These are phyloP conservation scores for Aurelia sp. DNA, from an alignment of 30 jellyfish, hydroid and myxozoan genomes.

Conservation along the genomic window DNA sequence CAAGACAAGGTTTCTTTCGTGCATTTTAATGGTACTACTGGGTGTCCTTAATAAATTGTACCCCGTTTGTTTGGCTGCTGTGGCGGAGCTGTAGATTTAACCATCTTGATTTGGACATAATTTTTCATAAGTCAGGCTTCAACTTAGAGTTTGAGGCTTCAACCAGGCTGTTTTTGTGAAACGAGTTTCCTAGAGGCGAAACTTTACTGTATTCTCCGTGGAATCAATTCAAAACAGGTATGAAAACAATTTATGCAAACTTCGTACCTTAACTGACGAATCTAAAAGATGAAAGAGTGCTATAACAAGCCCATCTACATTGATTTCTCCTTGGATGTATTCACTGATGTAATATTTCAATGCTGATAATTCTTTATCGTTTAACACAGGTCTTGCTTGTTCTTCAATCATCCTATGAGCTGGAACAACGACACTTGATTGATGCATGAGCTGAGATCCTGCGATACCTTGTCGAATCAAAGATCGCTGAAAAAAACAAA, in stretches of 20 bases:
- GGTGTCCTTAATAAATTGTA: too few species aligned
- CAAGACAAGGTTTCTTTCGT: too few species aligned
- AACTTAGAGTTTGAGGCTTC: too few species aligned
- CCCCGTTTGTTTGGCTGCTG: too few species aligned
- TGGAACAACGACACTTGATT: slow-evolving; percentile 77
- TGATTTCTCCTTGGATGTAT: slow-evolving; percentile 63
- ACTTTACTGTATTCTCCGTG: too few species aligned
- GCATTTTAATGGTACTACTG: too few species aligned
- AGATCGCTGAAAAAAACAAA: slow-evolving; percentile 57
- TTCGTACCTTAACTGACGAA: slow-evolving; percentile 76
- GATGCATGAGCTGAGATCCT: slow-evolving; percentile 89
- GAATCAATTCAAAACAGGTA: too few species aligned
- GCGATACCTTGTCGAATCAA: slow-evolving; percentile 90
- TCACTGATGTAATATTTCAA: slow-evolving; percentile 84
- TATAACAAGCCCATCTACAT: slow-evolving; percentile 82
- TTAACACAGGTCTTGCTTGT: slow-evolving; percentile 69
- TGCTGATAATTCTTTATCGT: slow-evolving; percentile 75
- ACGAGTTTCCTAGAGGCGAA: too few species aligned
- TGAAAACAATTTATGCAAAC: background rate
- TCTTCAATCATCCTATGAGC: slow-evolving; percentile 74
- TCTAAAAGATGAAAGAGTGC: slow-evolving; percentile 79
- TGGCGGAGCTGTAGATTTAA: too few species aligned
- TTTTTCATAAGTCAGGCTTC: too few species aligned
- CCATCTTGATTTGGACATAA: too few species aligned
- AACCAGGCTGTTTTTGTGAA: too few species aligned